phyloP scores from a whole-genome alignment of 2,113 vertebrate species.

The Geothlypis trichas region DNA sequence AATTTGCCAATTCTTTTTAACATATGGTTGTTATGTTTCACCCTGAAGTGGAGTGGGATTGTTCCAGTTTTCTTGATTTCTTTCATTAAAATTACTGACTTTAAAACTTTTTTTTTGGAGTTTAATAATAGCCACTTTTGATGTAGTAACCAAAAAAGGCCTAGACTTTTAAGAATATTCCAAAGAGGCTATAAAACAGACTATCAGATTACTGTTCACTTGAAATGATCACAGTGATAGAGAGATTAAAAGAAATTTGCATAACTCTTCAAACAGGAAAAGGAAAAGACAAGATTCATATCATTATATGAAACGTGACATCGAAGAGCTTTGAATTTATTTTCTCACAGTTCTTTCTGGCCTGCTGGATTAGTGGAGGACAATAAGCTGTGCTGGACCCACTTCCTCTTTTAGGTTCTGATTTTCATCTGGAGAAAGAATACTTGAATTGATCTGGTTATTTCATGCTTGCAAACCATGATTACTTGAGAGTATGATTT shows the following conservation, averaged over 20 bases:
- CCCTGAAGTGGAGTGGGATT: background rate
- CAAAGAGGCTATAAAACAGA: background rate
- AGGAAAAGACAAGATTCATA: background rate
- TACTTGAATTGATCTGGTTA: background rate
- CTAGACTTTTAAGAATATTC: background rate
- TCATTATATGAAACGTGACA: background rate
- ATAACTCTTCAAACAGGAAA: background rate
- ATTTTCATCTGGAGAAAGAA: background rate
- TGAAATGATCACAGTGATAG: background rate
- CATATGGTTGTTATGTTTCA: background rate
- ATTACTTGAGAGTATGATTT: background rate
- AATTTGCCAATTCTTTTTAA: background rate
- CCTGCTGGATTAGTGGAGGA: background rate
- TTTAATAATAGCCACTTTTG: background rate
- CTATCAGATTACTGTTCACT: background rate
- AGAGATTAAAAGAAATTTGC: slow-evolving; percentile 23
- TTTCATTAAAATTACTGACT: background rate
- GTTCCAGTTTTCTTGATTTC: background rate
- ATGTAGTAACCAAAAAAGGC: background rate
- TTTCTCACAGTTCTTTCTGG: background rate
- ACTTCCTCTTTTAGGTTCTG: background rate
- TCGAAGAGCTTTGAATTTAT: background rate
- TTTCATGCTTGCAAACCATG: background rate
- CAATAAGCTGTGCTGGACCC: background rate
- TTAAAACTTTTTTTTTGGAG: background rate